Percentiles rank a stretch among this genome's conserved stretches.
phyloP scores from a whole-genome alignment of 2,888 invertebrate genomes.

The Watsonalla binaria region DNA sequence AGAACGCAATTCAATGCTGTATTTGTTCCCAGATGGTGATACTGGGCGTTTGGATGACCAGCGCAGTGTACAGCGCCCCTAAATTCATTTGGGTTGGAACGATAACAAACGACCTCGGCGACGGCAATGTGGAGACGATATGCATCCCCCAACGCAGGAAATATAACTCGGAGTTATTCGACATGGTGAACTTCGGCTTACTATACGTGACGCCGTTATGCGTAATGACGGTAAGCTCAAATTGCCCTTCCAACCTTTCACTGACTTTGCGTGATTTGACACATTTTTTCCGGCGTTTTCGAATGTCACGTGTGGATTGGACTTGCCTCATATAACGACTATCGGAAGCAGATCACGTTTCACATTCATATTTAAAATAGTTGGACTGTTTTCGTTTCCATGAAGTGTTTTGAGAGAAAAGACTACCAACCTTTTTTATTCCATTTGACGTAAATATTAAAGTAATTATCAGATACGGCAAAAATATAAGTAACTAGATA shows the following conservation, averaged over 20 bases:
- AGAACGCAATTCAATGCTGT: conserved; percentile 4
- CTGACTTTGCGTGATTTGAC: too few species aligned
- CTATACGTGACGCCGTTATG: conserved; percentile 89
- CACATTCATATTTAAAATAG: too few species aligned
- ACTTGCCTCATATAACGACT: too few species aligned
- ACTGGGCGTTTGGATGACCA: conserved; percentile 88
- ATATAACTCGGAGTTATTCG: conserved; percentile 87
- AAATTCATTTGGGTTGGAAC: conserved; percentile 91
- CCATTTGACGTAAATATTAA: too few species aligned
- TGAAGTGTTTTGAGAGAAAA: too few species aligned
- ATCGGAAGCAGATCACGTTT: too few species aligned
- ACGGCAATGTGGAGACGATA: conserved; percentile 81
- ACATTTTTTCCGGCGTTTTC: too few species aligned
- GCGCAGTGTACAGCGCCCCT: conserved; percentile 89
- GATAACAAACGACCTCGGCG: conserved; percentile 79
- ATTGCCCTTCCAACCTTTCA: neutral
- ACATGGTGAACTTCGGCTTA: conserved; percentile 89
- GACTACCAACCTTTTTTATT: too few species aligned
- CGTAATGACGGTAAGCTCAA: conserved; percentile 84
- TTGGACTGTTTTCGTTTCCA: too few species aligned
- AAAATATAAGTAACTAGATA: too few species aligned
- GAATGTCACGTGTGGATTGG: too few species aligned
- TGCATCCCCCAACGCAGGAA: conserved; percentile 87
- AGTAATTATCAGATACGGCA: too few species aligned
- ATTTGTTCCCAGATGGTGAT: conserved; percentile 82